Base-by-base conservation (phyloP, 2,888 invertebrate genomes). In the Capitulum mitella region DNA sequence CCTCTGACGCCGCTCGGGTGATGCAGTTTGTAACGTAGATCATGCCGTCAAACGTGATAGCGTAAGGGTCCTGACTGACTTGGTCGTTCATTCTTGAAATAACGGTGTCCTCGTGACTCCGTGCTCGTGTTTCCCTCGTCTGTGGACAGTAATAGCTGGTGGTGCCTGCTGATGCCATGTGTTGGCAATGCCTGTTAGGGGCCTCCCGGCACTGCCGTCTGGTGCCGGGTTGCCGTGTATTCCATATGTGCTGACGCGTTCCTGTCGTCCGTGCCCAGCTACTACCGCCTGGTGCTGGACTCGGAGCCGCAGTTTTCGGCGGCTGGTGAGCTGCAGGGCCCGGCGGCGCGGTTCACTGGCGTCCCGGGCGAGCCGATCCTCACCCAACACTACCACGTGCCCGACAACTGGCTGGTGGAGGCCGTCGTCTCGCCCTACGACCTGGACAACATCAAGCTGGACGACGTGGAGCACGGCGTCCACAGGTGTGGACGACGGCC, bases 361-460 rank as follows among this genome's bases (percentile, higher is more conserved):
- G 89, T 99, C 85, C 98, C 98, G 6, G 91, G 93, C 82, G 94
- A 95, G 82, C 94, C 98, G 22, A 87, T 99, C 75, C 89, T 99
- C 77, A 99, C 98, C 0, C 91, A 95, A 84, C 92, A 92, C 84
- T 90, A 95, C 86, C 88, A 94, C 83, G 93, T 96, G 26, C 97
- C 97, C 22, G 94, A 97, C 85, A 96, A 96, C 87, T 98, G 97
- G 97, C 89, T 97, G 83, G 96, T 97, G 14, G 96, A 97, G 87
- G 93, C 94, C 81, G 93, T 97, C 78, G 89, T 92, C 82, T 94
- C 97, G 10, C 93, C 95, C 0, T 95, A 98, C 86, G 98, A 98
- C 87, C 89, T 99, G 83, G 99, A 99, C 85, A 99, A 99, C 85
- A 98, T 99, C 81, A 91, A 96, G 80, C 87, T 99, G 81, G 93